Conservation (phyloP, 2,113 vertebrate genomes). For the Geothlypis trichas region DNA sequence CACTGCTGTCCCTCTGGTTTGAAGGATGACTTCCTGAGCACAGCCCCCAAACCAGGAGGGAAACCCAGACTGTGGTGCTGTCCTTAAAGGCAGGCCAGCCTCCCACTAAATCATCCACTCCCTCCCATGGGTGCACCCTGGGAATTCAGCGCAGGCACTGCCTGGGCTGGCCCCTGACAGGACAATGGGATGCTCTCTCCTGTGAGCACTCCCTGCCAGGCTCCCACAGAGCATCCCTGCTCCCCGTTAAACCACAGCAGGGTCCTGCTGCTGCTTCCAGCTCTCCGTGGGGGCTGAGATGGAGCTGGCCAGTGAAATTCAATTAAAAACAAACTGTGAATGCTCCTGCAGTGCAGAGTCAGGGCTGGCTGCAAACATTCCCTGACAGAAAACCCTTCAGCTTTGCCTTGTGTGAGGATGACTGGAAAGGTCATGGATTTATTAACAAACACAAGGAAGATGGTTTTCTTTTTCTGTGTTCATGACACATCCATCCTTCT, state of each 20-base stretch:
- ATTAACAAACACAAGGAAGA: background rate
- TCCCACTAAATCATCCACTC: background rate
- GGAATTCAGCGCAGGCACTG: background rate
- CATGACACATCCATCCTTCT: background rate
- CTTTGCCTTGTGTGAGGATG: background rate
- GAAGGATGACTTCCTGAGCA: background rate
- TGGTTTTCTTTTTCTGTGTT: background rate
- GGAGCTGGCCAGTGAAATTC: background rate
- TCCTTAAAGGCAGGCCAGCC: background rate
- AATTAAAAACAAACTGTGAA: background rate
- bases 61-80: background rate
- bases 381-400: background rate
- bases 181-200: background rate
- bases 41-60: background rate
- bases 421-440: background rate
- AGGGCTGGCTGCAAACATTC: background rate
- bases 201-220: background rate
- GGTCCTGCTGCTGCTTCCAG: background rate
- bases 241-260: background rate
- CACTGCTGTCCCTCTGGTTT: background rate
- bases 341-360: background rate
- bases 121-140: background rate
- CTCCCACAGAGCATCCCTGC: background rate
- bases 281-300: accelerated
- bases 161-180: background rate